These are phyloP conservation scores for Scolopax bukidnonensis DNA, from an alignment of 2,797 vertebrate species.

Conservation along the genomic window DNA sequence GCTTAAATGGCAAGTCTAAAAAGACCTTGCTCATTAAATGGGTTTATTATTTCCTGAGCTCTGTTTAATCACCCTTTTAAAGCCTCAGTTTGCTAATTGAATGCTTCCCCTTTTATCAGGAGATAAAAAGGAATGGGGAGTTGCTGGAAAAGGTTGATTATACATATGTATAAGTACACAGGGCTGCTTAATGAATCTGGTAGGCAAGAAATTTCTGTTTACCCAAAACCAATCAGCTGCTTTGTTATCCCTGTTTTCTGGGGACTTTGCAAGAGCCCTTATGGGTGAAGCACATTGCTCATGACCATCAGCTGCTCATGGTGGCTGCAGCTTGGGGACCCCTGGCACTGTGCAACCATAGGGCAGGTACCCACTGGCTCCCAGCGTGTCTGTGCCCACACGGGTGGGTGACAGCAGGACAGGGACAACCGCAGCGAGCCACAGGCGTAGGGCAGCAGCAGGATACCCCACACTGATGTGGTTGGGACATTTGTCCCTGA, in stretches of 20 bases:
- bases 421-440: rapidly evolving
- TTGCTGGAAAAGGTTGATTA: not conserved
- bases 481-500: not conserved
- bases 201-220: not conserved
- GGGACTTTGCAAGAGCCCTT: not conserved
- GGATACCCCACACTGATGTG: rapidly evolving
- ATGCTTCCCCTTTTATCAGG: not conserved
- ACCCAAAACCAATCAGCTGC: not conserved
- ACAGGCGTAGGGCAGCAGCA: rapidly evolving
- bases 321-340: rapidly evolving
- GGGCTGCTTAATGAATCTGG: not conserved
- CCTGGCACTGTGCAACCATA: rapidly evolving
- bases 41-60: not conserved
- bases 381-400: rapidly evolving
- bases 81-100: constrained; percentile 13
- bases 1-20: not conserved
- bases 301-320: rapidly evolving
- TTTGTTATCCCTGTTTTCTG: not conserved
- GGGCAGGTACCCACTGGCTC: not conserved
- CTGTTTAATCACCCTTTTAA: constrained; percentile 15
- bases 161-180: not conserved
- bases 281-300: rapidly evolving
- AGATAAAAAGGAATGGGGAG: not conserved
- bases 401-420: rapidly evolving
- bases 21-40: not conserved